Base-by-base conservation (phyloP, 2,888 invertebrate genomes). In the Apeira syringaria region DNA sequence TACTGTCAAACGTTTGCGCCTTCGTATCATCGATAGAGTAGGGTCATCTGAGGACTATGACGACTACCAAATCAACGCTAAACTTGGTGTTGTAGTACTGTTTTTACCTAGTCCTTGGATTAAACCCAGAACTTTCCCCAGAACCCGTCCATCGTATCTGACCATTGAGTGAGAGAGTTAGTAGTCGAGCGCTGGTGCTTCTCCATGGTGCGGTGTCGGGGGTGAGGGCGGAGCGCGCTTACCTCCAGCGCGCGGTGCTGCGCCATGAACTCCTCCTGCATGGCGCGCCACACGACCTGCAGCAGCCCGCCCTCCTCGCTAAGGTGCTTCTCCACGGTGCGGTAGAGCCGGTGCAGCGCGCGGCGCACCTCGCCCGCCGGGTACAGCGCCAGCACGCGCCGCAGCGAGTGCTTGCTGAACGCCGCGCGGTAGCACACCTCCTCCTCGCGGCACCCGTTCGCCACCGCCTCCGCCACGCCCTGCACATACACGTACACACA, bases 231-330 rank as follows among this genome's bases (percentile, higher is more conserved):
- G 93, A 60, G 94, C 60, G 22, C 76, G 9, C 20, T 3, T 6
- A 79, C 96, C 85, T 98, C 97, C 61, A 99, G 94, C 63, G 95
- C 79, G 36, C 71, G 74, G 84, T 99, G 98, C 80, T 99, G 99
- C 61, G 96, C 94, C 63, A 99, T 96, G 85, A 99, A 99, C 91
- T 99, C 99, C 80, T 99, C 98, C 91, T 99, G 99, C 99, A 99
- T 99, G 64, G 98, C 97, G 74, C 98, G 94, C 99, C 99, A 99
- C 43, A 99, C 99, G 34, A 99, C 99, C 92, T 97, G 96, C 65
- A 98, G 91, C 53, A 98, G 91, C 71, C 97, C 98, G 76, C 96
- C 96, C 82, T 97, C 97, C 82, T 98, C 98, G 68, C 97, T 97
- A 29, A 99, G 91, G 84, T 99, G 99, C 89, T 99, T 99, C 79